phyloP scores from a whole-genome alignment of 2,888 invertebrate species.

The Tinea trinotella region DNA sequence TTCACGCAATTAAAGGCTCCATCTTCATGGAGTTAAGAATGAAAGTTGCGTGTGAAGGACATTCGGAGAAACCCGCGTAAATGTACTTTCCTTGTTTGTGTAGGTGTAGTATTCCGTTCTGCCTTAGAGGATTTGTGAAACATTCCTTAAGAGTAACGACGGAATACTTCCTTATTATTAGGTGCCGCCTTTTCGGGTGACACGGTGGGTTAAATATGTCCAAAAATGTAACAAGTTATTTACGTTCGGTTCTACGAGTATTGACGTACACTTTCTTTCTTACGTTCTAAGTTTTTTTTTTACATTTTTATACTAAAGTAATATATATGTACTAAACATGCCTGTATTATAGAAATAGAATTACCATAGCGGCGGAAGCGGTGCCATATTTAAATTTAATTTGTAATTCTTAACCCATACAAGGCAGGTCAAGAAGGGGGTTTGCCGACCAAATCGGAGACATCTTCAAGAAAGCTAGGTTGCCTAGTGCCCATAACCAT shows the following conservation, averaged over 20 bases:
- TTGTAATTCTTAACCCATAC: no score
- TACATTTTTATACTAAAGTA: background rate
- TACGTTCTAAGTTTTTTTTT: background rate
- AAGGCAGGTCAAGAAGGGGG: no score
- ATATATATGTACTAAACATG: no score
- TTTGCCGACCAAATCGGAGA: no score
- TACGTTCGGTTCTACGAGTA: background rate
- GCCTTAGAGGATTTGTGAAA: conserved; percentile 16
- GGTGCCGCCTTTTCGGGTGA: background rate
- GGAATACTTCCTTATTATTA: background rate
- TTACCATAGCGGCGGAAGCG: no score
- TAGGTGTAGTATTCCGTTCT: conserved; percentile 14
- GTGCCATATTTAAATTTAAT: no score
- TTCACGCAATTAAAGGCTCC: background rate
- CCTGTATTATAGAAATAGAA: no score
- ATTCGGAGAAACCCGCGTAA: conserved; percentile 1
- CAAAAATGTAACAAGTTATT: background rate
- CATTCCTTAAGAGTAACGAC: background rate
- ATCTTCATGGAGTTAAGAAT: background rate
- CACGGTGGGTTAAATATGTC: background rate
- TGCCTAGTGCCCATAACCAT: no score
- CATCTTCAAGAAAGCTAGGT: no score
- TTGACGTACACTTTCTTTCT: background rate
- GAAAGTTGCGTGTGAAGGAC: background rate
- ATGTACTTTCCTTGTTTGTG: conserved; percentile 16